Percentiles rank a stretch among this genome's conserved stretches.
Evolutionary conservation across 2,888 invertebrate genomes (phyloP).

Genomic region (Perizoma affinitatum): DNA sequence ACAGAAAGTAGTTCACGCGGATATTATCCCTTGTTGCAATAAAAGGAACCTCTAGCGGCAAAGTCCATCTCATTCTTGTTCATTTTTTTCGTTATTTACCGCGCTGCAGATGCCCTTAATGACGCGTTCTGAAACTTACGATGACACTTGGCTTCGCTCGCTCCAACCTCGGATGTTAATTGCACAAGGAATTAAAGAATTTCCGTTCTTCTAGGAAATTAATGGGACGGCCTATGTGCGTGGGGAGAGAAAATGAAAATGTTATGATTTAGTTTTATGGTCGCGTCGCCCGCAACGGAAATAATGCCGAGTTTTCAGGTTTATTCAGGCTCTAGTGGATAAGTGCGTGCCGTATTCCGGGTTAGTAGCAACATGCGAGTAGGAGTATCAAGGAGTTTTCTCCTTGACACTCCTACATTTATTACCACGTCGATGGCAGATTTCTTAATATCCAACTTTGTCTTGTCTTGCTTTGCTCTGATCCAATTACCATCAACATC

Average conservation of each 20-base stretch:
- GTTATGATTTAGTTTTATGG: constrained; percentile 50
- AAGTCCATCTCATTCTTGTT: constrained; percentile 19
- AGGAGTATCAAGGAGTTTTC: constrained; percentile 3
- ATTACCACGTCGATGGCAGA: too few relatives aligned
- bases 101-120: constrained; percentile 83
- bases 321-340: constrained; percentile 9
- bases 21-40: too few relatives aligned
- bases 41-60: constrained; percentile 39
- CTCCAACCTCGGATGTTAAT: constrained; percentile 70
- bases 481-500: too few relatives aligned
- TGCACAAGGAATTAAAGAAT: constrained; percentile 81
- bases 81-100: constrained; percentile 79
- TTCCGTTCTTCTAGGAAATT: constrained; percentile 70
- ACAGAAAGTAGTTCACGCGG: too few relatives aligned
- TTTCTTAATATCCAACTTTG: too few relatives aligned
- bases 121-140: constrained; percentile 83
- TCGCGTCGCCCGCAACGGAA: constrained; percentile 34
- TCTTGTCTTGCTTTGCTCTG: too few relatives aligned
- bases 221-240: constrained; percentile 68
- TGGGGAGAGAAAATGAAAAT: constrained; percentile 45
- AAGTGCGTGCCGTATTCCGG: constrained; percentile 11
- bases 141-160: constrained; percentile 80
- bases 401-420: too few relatives aligned
- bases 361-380: not conserved
- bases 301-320: constrained; percentile 20